Conservation (phyloP, 2,888 invertebrate genomes). For the Nymphalis c-album region DNA sequence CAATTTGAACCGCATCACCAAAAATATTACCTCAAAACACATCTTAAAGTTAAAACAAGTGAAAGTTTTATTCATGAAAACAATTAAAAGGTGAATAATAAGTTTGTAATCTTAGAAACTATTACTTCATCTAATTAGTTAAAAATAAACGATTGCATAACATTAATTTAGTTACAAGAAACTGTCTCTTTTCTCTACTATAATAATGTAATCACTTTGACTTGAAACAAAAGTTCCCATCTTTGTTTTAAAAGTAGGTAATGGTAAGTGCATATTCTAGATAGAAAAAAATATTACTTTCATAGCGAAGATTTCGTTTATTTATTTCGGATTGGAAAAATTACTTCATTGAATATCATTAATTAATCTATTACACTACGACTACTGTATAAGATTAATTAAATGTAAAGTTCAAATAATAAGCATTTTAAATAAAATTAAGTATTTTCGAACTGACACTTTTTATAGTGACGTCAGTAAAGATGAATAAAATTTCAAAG, state of each 20-base stretch:
- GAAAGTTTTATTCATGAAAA: conserved; percentile 26
- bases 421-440: no score
- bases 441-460: no score
- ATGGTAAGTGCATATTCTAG: conserved; percentile 24
- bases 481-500: no score
- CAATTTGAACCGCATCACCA: neutral
- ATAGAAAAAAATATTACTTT: neutral
- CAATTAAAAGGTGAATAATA: conserved; percentile 19
- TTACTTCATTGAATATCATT: neutral
- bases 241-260: conserved; percentile 41
- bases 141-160: conserved; percentile 52
- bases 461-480: no score
- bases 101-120: conserved; percentile 27
- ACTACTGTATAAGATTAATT: no score
- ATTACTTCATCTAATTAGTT: conserved; percentile 40
- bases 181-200: conserved; percentile 57
- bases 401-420: no score
- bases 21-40: neutral
- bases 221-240: conserved; percentile 43
- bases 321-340: neutral
- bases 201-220: conserved; percentile 43
- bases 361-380: no score
- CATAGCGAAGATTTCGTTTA: no score
- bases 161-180: conserved; percentile 52
- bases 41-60: neutral